These are phyloP conservation scores for Agraylea sexmaculata DNA, from an alignment of 1,140 invertebrate species.

Conservation along the genomic window DNA sequence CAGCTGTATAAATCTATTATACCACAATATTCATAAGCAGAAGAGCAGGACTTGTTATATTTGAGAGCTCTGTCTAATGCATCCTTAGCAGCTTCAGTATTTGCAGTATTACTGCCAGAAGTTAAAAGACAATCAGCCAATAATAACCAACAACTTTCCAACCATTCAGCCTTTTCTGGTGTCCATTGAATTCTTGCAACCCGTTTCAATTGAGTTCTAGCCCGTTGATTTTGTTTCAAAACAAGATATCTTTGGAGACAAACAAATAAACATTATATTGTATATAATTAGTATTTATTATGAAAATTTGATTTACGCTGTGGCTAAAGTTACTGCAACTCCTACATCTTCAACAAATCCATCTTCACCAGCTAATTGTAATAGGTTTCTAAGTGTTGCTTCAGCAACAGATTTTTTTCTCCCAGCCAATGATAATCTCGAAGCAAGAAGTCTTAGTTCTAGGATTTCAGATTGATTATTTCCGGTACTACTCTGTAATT, in stretches of 20 bases:
- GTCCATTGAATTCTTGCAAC: conserved; percentile 81
- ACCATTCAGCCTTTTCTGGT: conserved; percentile 88
- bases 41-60: conserved; percentile 82
- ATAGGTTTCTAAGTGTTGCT: conserved; percentile 69
- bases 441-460: conserved; percentile 60
- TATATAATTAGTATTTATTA: no score
- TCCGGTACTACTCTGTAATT: conserved; percentile 52
- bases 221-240: conserved; percentile 79
- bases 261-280: conserved; percentile 1
- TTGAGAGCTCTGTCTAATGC: conserved; percentile 68
- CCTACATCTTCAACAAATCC: conserved; percentile 65
- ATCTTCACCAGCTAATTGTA: conserved; percentile 60
- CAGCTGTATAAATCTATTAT: conserved; percentile 3
- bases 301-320: conserved; percentile 38
- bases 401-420: conserved; percentile 80
- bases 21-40: conserved; percentile 75
- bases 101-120: conserved; percentile 78
- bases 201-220: conserved; percentile 85
- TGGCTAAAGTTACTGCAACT: conserved; percentile 79
- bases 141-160: conserved; percentile 90
- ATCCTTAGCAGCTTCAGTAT: conserved; percentile 78
- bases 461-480: conserved; percentile 43
- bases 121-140: conserved; percentile 54
- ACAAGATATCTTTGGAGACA: conserved; percentile 53
- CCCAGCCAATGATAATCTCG: conserved; percentile 73